A percentile compares a stretch with the other conserved stretches of the same genome.
Evolutionary conservation across 2,113 vertebrate species (phyloP).

Genomic region (Semnornis frantzii): DNA sequence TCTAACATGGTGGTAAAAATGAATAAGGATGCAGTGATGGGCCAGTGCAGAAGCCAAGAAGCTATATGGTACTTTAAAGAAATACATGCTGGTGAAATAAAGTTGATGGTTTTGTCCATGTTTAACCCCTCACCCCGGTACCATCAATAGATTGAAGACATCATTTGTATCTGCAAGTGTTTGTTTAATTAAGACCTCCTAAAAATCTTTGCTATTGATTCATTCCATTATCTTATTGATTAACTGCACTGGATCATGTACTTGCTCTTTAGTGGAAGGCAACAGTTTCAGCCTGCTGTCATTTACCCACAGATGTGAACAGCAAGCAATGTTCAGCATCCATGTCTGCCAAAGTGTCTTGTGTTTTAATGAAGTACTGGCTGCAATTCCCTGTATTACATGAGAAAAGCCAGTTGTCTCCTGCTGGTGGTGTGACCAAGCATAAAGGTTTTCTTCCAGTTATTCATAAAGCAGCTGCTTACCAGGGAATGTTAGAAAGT

Average conservation of each 20-base stretch:
- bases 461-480: slow-evolving; percentile 56
- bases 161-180: slow-evolving; percentile 95
- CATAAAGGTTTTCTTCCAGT: slow-evolving; percentile 63
- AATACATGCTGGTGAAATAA: slow-evolving; percentile 77
- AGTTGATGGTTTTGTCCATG: slow-evolving; percentile 81
- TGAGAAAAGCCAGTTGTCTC: slow-evolving; percentile 64
- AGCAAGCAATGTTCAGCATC: slow-evolving; percentile 71
- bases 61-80: slow-evolving; percentile 63
- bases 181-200: slow-evolving; percentile 97
- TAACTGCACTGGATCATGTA: slow-evolving; percentile 81
- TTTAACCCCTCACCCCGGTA: slow-evolving; percentile 83
- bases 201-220: slow-evolving; percentile 96
- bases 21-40: slow-evolving; percentile 63
- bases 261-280: slow-evolving; percentile 80
- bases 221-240: slow-evolving; percentile 90
- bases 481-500: background rate
- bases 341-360: slow-evolving; percentile 71
- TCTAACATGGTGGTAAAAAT: slow-evolving; percentile 54
- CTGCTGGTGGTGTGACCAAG: slow-evolving; percentile 66
- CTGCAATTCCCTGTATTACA: slow-evolving; percentile 59
- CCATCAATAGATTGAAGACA: slow-evolving; percentile 92
- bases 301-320: slow-evolving; percentile 75
- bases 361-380: slow-evolving; percentile 73
- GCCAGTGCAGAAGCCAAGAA: slow-evolving; percentile 51
- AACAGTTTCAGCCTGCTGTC: slow-evolving; percentile 73